Conservation (phyloP, 2,113 vertebrate species). For the Pangasianodon gigas region DNA sequence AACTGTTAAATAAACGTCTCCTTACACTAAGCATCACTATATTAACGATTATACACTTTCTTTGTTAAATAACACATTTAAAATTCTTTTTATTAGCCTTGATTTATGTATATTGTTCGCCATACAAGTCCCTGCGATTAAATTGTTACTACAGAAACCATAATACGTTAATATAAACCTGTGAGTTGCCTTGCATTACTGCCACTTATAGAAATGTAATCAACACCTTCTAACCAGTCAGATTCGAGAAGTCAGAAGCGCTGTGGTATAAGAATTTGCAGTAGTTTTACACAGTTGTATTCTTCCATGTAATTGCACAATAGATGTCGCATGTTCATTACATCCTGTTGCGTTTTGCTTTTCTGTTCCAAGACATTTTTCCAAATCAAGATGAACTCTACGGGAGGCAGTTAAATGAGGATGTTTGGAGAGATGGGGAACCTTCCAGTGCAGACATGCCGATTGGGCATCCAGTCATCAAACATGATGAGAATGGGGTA, state of each 20-base stretch:
- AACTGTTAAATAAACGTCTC: background rate
- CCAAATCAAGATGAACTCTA: constrained; percentile 55
- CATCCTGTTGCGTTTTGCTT: background rate
- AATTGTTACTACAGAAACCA: background rate
- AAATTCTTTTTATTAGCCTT: background rate
- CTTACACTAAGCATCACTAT: background rate
- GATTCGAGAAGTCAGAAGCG: background rate
- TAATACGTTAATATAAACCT: background rate
- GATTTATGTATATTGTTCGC: background rate
- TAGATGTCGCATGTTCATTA: background rate
- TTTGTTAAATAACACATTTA: background rate
- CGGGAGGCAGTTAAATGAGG: constrained; percentile 56
- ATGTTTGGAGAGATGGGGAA: constrained; percentile 59
- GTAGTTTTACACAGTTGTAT: background rate
- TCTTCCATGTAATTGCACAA: background rate
- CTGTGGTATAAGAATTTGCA: background rate
- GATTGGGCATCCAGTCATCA: constrained; percentile 12
- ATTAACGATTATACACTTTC: background rate
- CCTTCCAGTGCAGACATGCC: background rate
- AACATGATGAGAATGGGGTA: constrained; percentile 35
- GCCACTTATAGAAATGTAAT: background rate
- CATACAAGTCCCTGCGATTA: background rate
- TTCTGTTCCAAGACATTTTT: constrained; percentile 40
- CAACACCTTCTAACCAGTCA: background rate
- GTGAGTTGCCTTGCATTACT: background rate